Evolutionary conservation across 2,888 invertebrate species (phyloP).

Genomic region (Epinotia nisella): DNA sequence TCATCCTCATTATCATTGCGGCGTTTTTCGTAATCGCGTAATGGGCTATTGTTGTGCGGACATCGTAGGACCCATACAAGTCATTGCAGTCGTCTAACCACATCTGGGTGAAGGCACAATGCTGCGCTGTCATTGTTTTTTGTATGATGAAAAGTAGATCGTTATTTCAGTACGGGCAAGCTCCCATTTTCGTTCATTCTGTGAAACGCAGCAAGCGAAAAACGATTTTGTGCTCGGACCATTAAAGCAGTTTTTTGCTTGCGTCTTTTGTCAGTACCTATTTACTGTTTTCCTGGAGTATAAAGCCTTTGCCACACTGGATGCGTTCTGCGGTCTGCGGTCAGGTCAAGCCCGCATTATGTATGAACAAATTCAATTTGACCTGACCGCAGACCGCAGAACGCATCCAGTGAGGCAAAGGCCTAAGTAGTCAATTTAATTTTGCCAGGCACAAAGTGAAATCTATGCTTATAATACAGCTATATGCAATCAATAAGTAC

Average conservation of each 20-base stretch:
- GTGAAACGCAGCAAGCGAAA: too few relatives aligned
- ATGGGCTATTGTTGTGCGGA: constrained; percentile 18
- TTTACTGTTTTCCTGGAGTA: too few relatives aligned
- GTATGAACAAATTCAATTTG: too few relatives aligned
- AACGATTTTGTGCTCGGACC: too few relatives aligned
- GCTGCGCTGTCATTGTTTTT: not conserved
- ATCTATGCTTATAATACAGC: not conserved
- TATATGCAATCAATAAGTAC: not conserved
- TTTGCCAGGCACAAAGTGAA: not conserved
- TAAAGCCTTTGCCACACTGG: too few relatives aligned
- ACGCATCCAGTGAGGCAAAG: too few relatives aligned
- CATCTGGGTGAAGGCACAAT: constrained; percentile 18
- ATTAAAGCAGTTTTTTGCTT: too few relatives aligned
- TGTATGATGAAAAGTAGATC: not conserved
- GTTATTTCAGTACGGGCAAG: not conserved
- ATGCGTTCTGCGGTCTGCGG: too few relatives aligned
- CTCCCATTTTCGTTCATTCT: not conserved
- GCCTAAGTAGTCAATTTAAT: too few relatives aligned
- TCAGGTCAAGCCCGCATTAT: too few relatives aligned
- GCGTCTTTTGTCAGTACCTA: too few relatives aligned
- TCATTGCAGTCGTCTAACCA: constrained; percentile 11
- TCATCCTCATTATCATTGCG: not conserved
- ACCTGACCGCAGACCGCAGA: too few relatives aligned
- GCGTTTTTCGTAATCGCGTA: constrained; percentile 22
- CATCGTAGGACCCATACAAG: not conserved